Conservation (phyloP, 35 echinoderm and acorn worm species). For the Hemicentrotus pulcherrimus region DNA sequence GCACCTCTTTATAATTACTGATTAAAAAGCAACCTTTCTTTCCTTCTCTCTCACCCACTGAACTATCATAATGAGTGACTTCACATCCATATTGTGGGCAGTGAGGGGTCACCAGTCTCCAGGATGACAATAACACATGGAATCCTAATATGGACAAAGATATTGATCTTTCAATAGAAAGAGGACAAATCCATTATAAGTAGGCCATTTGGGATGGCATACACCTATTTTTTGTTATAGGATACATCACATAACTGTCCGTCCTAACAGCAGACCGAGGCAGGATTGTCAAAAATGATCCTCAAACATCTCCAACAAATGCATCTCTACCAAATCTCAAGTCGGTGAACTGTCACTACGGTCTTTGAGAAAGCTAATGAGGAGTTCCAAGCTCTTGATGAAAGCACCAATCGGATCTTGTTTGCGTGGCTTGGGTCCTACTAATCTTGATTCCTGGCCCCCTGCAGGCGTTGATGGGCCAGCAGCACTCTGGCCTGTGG, state of each 20-base stretch:
- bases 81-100: not conserved
- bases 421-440: conserved; percentile 15
- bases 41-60: not conserved
- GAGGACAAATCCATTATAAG: not conserved
- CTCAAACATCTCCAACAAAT: not conserved
- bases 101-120: not conserved
- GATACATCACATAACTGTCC: not conserved
- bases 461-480: not conserved
- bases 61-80: not conserved
- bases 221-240: not conserved
- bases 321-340: not conserved
- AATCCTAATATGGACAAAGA: not conserved
- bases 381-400: conserved; percentile 47
- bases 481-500: not conserved
- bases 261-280: not conserved
- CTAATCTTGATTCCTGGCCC: conserved; percentile 2
- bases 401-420: conserved; percentile 52
- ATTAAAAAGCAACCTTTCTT: not conserved
- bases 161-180: not conserved
- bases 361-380: conserved; percentile 42
- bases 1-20: not conserved
- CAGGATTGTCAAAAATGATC: not conserved
- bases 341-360: conserved; percentile 22
- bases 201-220: not conserved
- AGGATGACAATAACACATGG: not conserved